Base-by-base conservation (phyloP, 2,797 vertebrate genomes). In the Sebastes nivosus region DNA sequence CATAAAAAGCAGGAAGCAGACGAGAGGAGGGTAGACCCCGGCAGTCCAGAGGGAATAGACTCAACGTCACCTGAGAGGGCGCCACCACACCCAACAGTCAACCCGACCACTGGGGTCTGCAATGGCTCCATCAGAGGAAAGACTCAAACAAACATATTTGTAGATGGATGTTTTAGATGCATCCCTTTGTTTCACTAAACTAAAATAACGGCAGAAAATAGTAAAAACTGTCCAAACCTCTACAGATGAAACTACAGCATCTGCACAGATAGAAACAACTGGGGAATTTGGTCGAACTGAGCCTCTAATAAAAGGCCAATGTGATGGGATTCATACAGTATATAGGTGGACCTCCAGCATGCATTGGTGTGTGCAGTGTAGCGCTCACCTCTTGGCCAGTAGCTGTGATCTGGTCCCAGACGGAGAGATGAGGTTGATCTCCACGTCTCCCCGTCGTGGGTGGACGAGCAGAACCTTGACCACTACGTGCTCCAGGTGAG, bases 371-470 rank as follows among this genome's bases (percentile, higher is more conserved):
- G 8, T 20, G 38, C 11, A 29, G 52, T 54, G 1, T 13, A 24
- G 25, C 18, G 52, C 92, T 94, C 75, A 98, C 98, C 98, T 97
- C 90, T 95, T 97, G n/a, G 94, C 97, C 9, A 99, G 91, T 3
- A 99, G 96, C 85, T 97, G 97, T 0, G 98, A 97, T 72, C 94
- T 96, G 4, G 97, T 98, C 27, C 98, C 97, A 0, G 96, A 95
- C 0, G 98, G 97, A 12, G 97, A 98, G 46, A 96, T 71, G 34
- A 99, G 96, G 92, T 93, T 95, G 93, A 98, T 97, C 91, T 98
- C 97, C 66, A 99, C 96, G 91, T 99, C 97, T 1, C 98, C 97
- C 0, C 98, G 95, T 42, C 97, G 96, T 0, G 96, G 97, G 81
- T 98, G 98, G 0, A 94, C 87, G 24, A 98, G 95, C 65, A 96